These are phyloP conservation scores for Spatulosminthurus flaviceps DNA, from an alignment of 2,888 invertebrate genomes.

Conservation along the genomic window DNA sequence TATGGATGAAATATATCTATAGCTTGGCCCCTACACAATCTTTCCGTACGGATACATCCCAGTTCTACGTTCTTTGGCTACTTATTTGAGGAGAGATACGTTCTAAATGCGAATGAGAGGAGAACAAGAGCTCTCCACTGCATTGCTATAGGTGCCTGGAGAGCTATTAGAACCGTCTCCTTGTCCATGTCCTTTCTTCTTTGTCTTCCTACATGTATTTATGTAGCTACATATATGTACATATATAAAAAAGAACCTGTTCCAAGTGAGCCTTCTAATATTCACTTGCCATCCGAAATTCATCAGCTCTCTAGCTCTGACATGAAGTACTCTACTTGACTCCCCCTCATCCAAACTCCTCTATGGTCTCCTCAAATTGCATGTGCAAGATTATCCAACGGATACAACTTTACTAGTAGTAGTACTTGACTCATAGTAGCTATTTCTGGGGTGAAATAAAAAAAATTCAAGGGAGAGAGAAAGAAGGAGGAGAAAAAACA, in stretches of 20 bases:
- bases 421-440: too few species aligned
- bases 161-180: conserved; percentile 60
- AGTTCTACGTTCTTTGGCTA: background rate
- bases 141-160: conserved; percentile 62
- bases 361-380: background rate
- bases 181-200: conserved; percentile 46
- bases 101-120: conserved; percentile 47
- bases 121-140: conserved; percentile 52
- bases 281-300: conserved; percentile 53
- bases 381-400: background rate
- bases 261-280: conserved; percentile 28
- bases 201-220: conserved; percentile 27
- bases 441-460: too few species aligned
- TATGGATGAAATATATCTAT: too few species aligned
- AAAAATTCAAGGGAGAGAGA: too few species aligned
- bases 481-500: too few species aligned
- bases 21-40: too few species aligned
- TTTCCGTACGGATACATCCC: too few species aligned
- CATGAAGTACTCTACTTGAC: conserved; percentile 56
- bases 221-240: too few species aligned
- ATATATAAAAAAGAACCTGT: too few species aligned
- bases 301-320: conserved; percentile 55
- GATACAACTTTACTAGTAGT: background rate
- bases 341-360: background rate
- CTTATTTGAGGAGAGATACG: background rate